These are phyloP conservation scores for Marmota flaviventris DNA, from an alignment of 2,113 vertebrate genomes.

Conservation along the genomic window DNA sequence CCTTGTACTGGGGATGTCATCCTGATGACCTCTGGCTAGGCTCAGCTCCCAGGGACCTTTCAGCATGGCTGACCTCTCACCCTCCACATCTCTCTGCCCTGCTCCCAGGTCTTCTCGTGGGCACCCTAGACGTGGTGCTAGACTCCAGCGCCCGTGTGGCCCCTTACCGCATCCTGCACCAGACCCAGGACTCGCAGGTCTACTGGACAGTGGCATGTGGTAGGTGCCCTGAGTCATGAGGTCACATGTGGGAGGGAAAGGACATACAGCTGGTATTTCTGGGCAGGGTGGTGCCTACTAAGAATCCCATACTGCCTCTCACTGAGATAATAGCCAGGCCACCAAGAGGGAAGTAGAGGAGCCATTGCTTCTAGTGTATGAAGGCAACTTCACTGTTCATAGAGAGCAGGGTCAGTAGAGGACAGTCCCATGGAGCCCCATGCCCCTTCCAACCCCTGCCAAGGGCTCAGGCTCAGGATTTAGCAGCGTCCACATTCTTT, in stretches of 20 bases:
- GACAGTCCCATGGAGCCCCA: rapidly evolving
- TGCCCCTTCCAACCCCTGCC: not conserved
- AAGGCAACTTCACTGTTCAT: not conserved
- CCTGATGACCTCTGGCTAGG: not conserved
- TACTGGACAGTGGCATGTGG: slow-evolving; percentile 97
- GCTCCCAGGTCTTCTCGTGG: slow-evolving; percentile 94
- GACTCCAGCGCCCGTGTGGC: slow-evolving; percentile 98
- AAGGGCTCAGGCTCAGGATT: not conserved
- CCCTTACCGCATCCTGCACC: slow-evolving; percentile 97
- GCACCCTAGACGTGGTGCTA: slow-evolving; percentile 97
- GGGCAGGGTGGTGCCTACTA: not conserved
- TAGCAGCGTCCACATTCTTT: not conserved
- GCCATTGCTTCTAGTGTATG: not conserved
- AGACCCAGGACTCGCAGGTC: slow-evolving; percentile 96
- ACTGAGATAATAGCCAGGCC: not conserved
- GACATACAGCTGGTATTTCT: not conserved
- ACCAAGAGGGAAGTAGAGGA: not conserved
- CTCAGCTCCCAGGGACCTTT: not conserved
- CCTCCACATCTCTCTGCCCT: slow-evolving; percentile 37
- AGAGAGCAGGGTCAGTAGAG: not conserved
- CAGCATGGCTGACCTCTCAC: not conserved
- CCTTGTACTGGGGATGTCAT: rapidly evolving
- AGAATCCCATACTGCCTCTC: not conserved
- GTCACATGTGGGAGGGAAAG: not conserved
- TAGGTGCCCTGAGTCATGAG: slow-evolving; percentile 82